These are phyloP conservation scores for Danio kyathit DNA, from an alignment of 2,797 vertebrate genomes.

Conservation along the genomic window DNA sequence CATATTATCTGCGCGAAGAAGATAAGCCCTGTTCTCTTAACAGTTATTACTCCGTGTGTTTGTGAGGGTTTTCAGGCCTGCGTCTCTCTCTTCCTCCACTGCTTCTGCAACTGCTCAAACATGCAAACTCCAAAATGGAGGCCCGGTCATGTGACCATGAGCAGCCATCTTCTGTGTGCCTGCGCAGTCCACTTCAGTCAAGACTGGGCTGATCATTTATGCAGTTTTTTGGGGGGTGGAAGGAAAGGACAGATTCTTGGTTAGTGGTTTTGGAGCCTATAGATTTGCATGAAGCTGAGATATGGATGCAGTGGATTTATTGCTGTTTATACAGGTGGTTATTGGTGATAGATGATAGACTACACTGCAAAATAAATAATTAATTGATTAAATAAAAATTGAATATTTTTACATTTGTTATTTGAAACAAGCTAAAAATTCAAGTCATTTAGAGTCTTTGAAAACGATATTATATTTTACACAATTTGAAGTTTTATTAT, in stretches of 20 bases:
- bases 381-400: too few species aligned
- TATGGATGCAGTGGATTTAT: background rate
- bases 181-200: slow-evolving; percentile 29
- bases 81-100: slow-evolving; percentile 44
- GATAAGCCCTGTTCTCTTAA: slow-evolving; percentile 77
- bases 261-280: background rate
- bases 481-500: background rate
- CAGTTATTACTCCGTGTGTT: slow-evolving; percentile 74
- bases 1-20: slow-evolving; percentile 78
- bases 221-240: background rate
- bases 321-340: background rate
- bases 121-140: slow-evolving; percentile 69
- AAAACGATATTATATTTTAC: background rate
- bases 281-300: background rate
- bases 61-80: slow-evolving; percentile 63
- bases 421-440: background rate
- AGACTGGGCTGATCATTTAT: slow-evolving; percentile 14
- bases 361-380: background rate
- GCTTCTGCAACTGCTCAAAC: slow-evolving; percentile 52
- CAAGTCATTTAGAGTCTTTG: background rate
- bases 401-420: background rate
- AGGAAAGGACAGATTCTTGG: background rate
- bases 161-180: slow-evolving; percentile 63
- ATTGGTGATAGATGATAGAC: too few species aligned
- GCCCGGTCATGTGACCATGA: slow-evolving; percentile 66